Evolutionary conservation across 2,888 invertebrate species (phyloP).

Genomic region (Melinaea marsaeus): DNA sequence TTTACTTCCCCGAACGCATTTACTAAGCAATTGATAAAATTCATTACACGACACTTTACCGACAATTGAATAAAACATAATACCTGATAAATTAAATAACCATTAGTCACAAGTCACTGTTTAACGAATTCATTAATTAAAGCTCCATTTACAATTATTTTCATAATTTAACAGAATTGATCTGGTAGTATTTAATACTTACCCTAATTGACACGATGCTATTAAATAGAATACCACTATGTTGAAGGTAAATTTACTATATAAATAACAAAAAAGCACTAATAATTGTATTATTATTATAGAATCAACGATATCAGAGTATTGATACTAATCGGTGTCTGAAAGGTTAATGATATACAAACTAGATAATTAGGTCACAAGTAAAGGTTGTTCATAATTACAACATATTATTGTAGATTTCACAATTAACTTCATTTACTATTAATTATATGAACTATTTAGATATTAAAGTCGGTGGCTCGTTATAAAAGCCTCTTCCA

Average conservation of each 20-base stretch:
- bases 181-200: too few species aligned
- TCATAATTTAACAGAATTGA: too few species aligned
- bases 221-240: too few species aligned
- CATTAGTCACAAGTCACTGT: constrained; percentile 6
- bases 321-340: constrained; percentile 27
- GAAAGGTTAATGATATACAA: constrained; percentile 27
- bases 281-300: too few species aligned
- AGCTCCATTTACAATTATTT: background rate
- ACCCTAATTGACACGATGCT: too few species aligned
- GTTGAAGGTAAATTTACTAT: background rate
- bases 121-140: constrained; percentile 9
- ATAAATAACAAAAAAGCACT: background rate
- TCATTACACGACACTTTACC: constrained; percentile 21
- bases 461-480: background rate
- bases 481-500: constrained; percentile 9
- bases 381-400: background rate
- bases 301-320: constrained; percentile 1
- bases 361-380: constrained; percentile 23
- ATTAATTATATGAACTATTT: constrained; percentile 10
- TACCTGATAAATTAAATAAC: constrained; percentile 5
- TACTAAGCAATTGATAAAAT: constrained; percentile 48
- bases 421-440: too few species aligned
- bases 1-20: constrained; percentile 58
- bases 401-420: background rate
- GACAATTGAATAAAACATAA: constrained; percentile 13